Conservation (phyloP, 2,797 vertebrate species). For the Peromyscus eremicus region DNA sequence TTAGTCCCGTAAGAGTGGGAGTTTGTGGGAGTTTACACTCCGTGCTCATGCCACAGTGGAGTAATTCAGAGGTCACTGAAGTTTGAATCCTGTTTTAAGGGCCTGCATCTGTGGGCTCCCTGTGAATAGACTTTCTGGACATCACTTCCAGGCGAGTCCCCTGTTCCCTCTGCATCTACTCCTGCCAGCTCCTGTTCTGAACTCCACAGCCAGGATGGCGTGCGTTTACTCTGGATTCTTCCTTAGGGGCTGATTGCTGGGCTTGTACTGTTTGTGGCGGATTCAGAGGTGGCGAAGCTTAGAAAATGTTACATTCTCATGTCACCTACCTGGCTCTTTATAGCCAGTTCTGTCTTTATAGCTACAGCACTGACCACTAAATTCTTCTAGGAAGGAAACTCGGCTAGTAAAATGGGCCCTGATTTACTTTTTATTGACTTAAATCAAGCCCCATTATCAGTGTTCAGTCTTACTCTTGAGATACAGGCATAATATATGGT, state of each 20-base stretch:
- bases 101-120: too few relatives aligned
- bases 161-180: not conserved
- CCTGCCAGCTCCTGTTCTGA: not conserved
- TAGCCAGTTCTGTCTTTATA: not conserved
- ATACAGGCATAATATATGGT: not conserved
- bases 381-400: not conserved
- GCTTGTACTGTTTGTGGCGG: not conserved
- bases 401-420: not conserved
- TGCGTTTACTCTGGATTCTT: not conserved
- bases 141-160: not conserved
- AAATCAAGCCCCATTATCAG: not conserved
- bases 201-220: not conserved
- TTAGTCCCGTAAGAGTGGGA: not conserved
- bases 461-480: slow-evolving; percentile 12
- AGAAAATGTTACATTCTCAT: not conserved
- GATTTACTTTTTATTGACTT: not conserved
- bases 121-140: not conserved
- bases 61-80: not conserved
- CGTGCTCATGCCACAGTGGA: not conserved
- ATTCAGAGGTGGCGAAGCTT: not conserved
- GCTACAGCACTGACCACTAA: not conserved
- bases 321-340: not conserved
- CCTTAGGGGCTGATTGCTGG: not conserved
- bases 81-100: not conserved
- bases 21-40: not conserved